These are phyloP conservation scores for Calonectris borealis DNA, from an alignment of 2,113 vertebrate species.

Conservation along the genomic window DNA sequence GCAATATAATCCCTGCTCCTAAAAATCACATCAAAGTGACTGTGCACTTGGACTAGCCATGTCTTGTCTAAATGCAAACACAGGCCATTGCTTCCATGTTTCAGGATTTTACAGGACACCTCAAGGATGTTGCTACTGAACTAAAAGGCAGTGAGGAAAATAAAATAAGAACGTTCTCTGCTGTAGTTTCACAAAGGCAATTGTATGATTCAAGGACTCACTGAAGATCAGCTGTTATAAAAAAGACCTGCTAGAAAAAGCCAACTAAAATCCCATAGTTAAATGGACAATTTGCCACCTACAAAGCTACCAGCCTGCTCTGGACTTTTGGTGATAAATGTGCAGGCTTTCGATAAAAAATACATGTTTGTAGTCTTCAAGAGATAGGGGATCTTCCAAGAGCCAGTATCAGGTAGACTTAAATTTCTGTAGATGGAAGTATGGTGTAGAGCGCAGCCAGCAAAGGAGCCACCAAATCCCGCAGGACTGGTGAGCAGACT, in stretches of 20 bases:
- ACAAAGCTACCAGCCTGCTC: neutral
- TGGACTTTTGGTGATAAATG: neutral
- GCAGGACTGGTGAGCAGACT: neutral
- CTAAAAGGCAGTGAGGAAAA: neutral
- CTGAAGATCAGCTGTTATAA: neutral
- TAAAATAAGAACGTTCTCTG: neutral
- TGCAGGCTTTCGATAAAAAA: neutral
- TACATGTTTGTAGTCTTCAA: neutral
- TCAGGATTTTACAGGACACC: slow-evolving; percentile 1
- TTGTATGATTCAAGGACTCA: neutral
- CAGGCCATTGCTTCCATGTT: neutral
- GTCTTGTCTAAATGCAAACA: neutral
- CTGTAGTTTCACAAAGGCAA: neutral
- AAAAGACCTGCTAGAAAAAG: neutral
- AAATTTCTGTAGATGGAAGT: neutral
- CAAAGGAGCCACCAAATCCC: neutral
- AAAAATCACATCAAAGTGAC: neutral
- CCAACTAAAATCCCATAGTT: neutral
- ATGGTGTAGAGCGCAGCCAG: neutral
- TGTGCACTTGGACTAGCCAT: neutral
- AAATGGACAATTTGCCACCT: neutral
- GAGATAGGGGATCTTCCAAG: neutral
- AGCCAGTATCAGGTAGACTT: neutral
- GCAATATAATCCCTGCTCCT: neutral
- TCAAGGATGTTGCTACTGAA: neutral